Evolutionary conservation across 2,113 vertebrate species (phyloP).

Genomic region (Otis tarda): DNA sequence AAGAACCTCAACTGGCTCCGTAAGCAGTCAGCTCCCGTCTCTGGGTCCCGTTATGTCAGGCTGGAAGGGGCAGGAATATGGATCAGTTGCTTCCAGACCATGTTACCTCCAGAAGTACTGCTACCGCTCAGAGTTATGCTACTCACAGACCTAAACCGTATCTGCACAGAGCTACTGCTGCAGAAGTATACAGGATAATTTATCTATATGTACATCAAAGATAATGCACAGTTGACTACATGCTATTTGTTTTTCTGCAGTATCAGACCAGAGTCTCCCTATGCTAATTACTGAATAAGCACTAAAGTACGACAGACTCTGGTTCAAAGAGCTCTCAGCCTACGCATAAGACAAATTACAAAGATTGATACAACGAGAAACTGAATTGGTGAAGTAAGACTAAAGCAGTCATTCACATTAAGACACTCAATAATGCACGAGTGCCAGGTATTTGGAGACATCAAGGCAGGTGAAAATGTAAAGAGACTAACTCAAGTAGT

Average conservation of each 20-base stretch:
- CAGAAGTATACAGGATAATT: background rate
- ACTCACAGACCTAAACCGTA: rapidly evolving
- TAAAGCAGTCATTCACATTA: background rate
- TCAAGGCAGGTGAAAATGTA: background rate
- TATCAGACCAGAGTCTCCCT: background rate
- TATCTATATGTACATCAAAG: background rate
- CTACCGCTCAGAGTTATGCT: background rate
- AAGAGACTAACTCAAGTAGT: background rate
- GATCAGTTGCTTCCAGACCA: rapidly evolving
- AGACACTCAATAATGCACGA: rapidly evolving
- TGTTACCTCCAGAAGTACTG: background rate
- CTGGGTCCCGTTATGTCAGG: background rate
- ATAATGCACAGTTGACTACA: background rate
- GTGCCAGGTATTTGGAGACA: background rate
- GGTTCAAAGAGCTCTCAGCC: background rate
- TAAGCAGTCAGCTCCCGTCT: background rate
- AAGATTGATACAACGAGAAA: background rate
- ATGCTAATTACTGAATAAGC: background rate
- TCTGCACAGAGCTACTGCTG: background rate
- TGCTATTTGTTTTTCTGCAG: background rate
- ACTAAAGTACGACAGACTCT: background rate
- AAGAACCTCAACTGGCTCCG: background rate
- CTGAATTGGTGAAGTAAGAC: background rate
- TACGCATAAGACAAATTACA: background rate
- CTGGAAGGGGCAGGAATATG: rapidly evolving